Evolutionary conservation across 2,888 invertebrate species (phyloP).

Genomic region (Mesoligia furuncula): DNA sequence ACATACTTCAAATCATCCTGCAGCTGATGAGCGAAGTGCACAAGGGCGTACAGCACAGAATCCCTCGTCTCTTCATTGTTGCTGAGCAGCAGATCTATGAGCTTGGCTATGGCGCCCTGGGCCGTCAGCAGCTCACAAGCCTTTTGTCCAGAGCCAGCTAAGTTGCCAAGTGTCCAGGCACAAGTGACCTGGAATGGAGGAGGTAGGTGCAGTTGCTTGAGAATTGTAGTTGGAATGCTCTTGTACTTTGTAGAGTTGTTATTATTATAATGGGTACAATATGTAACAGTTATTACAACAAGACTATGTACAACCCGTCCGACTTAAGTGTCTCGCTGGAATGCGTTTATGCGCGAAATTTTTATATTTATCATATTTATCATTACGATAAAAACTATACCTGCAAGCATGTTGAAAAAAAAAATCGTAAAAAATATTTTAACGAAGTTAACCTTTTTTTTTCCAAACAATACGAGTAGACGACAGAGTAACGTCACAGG

Average conservation of each 20-base stretch:
- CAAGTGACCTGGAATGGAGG: constrained; percentile 75
- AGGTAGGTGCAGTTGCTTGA: not conserved
- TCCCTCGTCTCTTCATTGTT: constrained; percentile 69
- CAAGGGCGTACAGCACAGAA: constrained; percentile 78
- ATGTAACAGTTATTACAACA: not conserved
- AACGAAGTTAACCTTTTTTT: too few relatives aligned
- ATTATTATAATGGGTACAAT: not conserved
- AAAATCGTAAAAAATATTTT: too few relatives aligned
- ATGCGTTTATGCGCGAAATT: too few relatives aligned
- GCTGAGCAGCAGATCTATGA: constrained; percentile 66
- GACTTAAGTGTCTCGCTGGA: too few relatives aligned
- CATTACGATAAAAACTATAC: too few relatives aligned
- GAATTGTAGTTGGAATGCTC: not conserved
- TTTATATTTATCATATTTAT: too few relatives aligned
- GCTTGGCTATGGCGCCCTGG: constrained; percentile 77
- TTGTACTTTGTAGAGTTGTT: not conserved
- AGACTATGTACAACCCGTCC: not conserved
- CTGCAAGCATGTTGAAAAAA: too few relatives aligned
- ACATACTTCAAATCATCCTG: constrained; percentile 77
- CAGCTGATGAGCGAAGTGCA: constrained; percentile 76
- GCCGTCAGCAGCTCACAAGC: constrained; percentile 71
- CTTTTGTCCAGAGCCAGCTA: constrained; percentile 74
- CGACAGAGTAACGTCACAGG: too few relatives aligned
- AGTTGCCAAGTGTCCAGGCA: constrained; percentile 85
- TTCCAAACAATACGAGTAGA: too few relatives aligned